Percentiles rank a stretch among this genome's conserved stretches.
These are phyloP conservation scores for Heteronetta atricapilla DNA, from an alignment of 2,113 vertebrate species.

Conservation along the genomic window DNA sequence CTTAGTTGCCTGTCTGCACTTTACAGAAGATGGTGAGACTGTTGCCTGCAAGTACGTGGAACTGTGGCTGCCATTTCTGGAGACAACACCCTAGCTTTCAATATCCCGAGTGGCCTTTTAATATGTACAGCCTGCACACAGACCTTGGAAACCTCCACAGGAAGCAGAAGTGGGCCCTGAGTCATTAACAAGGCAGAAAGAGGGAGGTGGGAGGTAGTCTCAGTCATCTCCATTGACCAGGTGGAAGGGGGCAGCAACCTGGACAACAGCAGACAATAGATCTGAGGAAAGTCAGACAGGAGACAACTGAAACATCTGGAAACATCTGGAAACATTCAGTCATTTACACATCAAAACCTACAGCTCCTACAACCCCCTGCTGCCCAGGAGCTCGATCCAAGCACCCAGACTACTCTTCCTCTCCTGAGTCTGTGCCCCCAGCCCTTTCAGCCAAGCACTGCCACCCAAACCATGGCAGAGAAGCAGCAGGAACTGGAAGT, in stretches of 20 bases:
- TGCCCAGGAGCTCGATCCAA: background rate
- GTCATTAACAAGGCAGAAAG: background rate
- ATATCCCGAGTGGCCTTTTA: background rate
- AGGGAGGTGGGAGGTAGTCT: background rate
- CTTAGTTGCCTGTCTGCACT: background rate
- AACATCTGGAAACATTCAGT: background rate
- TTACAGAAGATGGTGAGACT: background rate
- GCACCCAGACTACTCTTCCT: background rate
- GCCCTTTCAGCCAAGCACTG: background rate
- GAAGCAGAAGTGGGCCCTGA: background rate
- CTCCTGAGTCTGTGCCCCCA: background rate
- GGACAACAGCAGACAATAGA: background rate
- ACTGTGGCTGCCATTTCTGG: background rate
- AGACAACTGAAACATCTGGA: background rate
- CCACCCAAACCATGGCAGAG: background rate
- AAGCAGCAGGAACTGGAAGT: background rate
- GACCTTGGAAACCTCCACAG: background rate
- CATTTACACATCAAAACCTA: background rate
- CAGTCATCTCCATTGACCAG: background rate
- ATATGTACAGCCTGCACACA: background rate
- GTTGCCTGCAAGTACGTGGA: background rate
- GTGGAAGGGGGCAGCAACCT: background rate
- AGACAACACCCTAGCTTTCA: background rate
- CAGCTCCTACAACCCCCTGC: background rate
- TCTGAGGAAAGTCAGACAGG: background rate